Percentiles rank a stretch among this genome's conserved stretches.
Evolutionary conservation across 2,888 invertebrate species (phyloP).

Genomic region (Balanococcus diminutus): DNA sequence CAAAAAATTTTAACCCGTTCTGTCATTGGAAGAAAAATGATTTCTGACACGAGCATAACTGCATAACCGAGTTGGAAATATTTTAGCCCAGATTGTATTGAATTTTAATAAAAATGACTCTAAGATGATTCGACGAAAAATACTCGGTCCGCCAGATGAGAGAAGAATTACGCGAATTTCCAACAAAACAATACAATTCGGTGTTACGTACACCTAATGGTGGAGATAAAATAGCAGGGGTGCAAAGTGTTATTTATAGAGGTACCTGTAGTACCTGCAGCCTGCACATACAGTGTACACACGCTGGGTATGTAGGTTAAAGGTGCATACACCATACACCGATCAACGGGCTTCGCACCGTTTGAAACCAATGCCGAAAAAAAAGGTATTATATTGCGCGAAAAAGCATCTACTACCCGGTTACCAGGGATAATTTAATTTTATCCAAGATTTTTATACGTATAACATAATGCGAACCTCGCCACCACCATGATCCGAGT

Average conservation of each 20-base stretch:
- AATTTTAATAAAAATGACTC: conserved; percentile 28
- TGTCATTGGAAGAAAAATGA: conserved; percentile 17
- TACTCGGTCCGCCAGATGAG: not conserved
- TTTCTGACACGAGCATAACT: not conserved
- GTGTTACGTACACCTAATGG: too few species aligned
- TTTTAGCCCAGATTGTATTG: conserved; percentile 31
- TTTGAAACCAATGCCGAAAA: not conserved
- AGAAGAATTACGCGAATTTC: not conserved
- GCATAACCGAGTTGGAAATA: conserved; percentile 19
- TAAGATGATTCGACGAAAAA: conserved; percentile 5
- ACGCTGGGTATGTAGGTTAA: not conserved
- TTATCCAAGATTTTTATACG: not conserved
- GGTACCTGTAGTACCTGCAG: not conserved
- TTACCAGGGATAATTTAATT: not conserved
- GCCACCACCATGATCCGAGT: not conserved
- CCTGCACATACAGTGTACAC: not conserved
- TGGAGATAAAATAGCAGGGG: not conserved
- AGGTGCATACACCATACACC: not conserved
- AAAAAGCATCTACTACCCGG: not conserved
- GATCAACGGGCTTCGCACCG: not conserved
- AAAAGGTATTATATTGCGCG: conserved; percentile 11
- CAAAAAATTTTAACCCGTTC: not conserved
- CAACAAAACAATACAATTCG: not conserved
- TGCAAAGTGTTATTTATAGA: not conserved
- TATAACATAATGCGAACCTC: not conserved